phyloP scores from a whole-genome alignment of 35 echinoderm and acorn worm species.

The Chiridota heheva region DNA sequence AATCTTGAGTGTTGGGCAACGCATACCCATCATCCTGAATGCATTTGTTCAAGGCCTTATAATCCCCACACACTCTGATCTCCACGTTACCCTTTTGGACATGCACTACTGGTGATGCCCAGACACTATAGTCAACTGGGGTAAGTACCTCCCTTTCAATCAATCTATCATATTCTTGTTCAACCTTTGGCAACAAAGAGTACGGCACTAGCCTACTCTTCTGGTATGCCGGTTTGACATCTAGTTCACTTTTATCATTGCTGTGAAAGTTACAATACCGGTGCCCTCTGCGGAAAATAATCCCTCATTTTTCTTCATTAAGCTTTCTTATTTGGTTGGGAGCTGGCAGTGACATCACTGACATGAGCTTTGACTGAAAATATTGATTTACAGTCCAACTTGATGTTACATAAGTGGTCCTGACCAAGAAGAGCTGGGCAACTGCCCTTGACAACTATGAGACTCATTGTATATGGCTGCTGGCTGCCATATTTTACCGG shows the following conservation, averaged over 20 bases:
- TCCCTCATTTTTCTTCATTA: too few species aligned
- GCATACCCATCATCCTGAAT: slow-evolving; percentile 20
- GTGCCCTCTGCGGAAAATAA: too few species aligned
- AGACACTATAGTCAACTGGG: not conserved
- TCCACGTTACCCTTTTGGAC: not conserved
- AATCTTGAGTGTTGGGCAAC: slow-evolving; percentile 37
- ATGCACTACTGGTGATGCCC: slow-evolving; percentile 15
- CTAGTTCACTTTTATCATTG: too few species aligned
- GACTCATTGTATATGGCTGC: not conserved
- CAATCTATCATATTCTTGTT: slow-evolving; percentile 36
- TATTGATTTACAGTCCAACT: slow-evolving; percentile 28
- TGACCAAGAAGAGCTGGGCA: slow-evolving; percentile 22
- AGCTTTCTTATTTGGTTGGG: too few species aligned
- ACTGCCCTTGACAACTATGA: slow-evolving; percentile 14
- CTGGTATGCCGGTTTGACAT: slow-evolving; percentile 26
- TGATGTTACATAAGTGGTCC: not conserved
- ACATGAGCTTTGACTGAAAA: slow-evolving; percentile 16
- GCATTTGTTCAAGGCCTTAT: not conserved
- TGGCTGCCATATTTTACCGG: slow-evolving; percentile 17
- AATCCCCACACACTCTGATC: slow-evolving; percentile 38
- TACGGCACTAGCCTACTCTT: slow-evolving; percentile 67
- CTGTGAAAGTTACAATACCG: too few species aligned
- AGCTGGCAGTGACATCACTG: too few species aligned
- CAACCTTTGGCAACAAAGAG: slow-evolving; percentile 25
- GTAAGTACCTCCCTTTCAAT: not conserved